phyloP scores from a whole-genome alignment of 2,888 invertebrate species.

The Rosalia funebris region DNA sequence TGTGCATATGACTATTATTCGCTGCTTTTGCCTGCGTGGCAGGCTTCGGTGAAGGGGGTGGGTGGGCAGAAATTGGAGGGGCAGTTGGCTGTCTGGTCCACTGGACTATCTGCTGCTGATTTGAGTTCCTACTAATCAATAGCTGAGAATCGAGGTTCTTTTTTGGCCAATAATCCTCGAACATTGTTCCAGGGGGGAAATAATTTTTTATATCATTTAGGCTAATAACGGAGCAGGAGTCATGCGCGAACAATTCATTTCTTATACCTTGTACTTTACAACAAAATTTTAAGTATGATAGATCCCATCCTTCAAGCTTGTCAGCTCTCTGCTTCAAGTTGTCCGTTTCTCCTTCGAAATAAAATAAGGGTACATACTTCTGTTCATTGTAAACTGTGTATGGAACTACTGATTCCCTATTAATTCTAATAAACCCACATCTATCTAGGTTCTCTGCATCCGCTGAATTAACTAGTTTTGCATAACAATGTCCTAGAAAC shows the following conservation, averaged over 20 bases:
- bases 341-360: slow-evolving; percentile 92
- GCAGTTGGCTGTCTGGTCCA: slow-evolving; percentile 83
- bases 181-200: slow-evolving; percentile 88
- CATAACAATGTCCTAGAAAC: slow-evolving; percentile 89
- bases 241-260: slow-evolving; percentile 90
- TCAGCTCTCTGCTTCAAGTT: slow-evolving; percentile 88
- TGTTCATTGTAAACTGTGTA: slow-evolving; percentile 85
- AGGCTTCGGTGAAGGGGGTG: slow-evolving; percentile 61
- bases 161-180: slow-evolving; percentile 94
- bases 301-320: slow-evolving; percentile 89
- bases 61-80: slow-evolving; percentile 73
- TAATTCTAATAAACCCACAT: slow-evolving; percentile 91
- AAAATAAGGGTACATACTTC: slow-evolving; percentile 92
- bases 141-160: slow-evolving; percentile 87
- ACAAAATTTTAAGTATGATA: slow-evolving; percentile 92
- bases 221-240: slow-evolving; percentile 90
- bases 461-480: slow-evolving; percentile 76
- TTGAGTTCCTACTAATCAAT: slow-evolving; percentile 69
- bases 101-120: slow-evolving; percentile 69
- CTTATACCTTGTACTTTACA: slow-evolving; percentile 94
- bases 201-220: slow-evolving; percentile 90
- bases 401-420: slow-evolving; percentile 93
- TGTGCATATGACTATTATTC: slow-evolving; percentile 55
- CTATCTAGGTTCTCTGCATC: slow-evolving; percentile 78
- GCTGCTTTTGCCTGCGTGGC: slow-evolving; percentile 58